Percentiles rank a stretch among this genome's conserved stretches.
phyloP scores from a whole-genome alignment of 2,113 vertebrate genomes.

The Noctilio leporinus region DNA sequence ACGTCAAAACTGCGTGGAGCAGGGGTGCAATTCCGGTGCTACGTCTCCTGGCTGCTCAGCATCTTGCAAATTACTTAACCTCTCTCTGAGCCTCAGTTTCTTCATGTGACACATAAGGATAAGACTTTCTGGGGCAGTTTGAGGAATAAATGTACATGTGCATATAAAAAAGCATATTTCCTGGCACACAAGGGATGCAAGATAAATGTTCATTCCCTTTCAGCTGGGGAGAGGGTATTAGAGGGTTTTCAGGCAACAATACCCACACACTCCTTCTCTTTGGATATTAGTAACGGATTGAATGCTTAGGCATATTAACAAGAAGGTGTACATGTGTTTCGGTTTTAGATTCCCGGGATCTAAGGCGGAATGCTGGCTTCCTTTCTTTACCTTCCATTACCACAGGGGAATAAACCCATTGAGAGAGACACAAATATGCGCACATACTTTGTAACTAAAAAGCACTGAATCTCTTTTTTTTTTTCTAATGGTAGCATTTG shows the following conservation, averaged over 20 bases:
- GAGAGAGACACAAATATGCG: slow-evolving; percentile 51
- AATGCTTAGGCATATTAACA: slow-evolving; percentile 21
- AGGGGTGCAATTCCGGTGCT: neutral
- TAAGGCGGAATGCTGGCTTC: neutral
- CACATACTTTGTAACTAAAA: neutral
- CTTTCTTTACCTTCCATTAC: slow-evolving; percentile 43
- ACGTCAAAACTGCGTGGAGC: neutral
- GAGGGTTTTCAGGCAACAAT: neutral
- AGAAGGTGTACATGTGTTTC: neutral
- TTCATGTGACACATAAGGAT: neutral
- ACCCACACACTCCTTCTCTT: neutral
- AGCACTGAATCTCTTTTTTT: slow-evolving; percentile 35
- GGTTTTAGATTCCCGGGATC: slow-evolving; percentile 46
- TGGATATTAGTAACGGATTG: neutral
- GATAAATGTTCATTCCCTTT: neutral
- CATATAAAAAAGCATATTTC: neutral
- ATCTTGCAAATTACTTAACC: neutral
- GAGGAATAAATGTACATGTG: neutral
- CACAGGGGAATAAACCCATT: neutral
- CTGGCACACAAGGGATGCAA: neutral
- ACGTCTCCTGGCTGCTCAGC: no score
- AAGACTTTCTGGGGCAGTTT: neutral
- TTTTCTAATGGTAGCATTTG: slow-evolving; percentile 43
- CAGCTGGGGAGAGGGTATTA: neutral
- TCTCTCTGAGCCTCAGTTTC: neutral